These are phyloP conservation scores for Myotis davidii DNA, from an alignment of 2,113 vertebrate species.

Conservation along the genomic window DNA sequence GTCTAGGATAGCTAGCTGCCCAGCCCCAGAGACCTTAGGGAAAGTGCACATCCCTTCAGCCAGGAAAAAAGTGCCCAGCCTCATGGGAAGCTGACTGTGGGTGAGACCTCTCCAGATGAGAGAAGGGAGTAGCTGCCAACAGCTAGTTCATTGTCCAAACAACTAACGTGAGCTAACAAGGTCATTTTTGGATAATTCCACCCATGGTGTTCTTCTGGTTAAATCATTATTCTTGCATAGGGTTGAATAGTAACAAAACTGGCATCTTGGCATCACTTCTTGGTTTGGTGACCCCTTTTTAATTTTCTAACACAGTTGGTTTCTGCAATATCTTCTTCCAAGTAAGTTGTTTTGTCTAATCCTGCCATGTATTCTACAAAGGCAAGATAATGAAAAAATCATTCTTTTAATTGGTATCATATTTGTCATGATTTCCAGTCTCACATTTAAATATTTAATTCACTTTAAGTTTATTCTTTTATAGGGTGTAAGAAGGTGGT, in stretches of 20 bases:
- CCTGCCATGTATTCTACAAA: neutral
- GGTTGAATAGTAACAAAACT: slow-evolving; percentile 19
- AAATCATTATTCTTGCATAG: neutral
- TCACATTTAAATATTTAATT: neutral
- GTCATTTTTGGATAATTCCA: neutral
- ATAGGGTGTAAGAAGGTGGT: neutral
- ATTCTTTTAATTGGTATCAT: neutral
- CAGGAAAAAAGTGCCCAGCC: neutral
- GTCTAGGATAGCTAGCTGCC: neutral
- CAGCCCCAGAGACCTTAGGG: neutral
- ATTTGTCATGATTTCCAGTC: neutral
- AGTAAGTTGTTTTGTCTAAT: slow-evolving; percentile 6
- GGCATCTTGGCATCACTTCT: neutral
- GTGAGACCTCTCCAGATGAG: neutral
- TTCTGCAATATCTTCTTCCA: neutral
- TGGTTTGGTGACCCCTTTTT: slow-evolving; percentile 4
- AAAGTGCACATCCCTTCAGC: neutral
- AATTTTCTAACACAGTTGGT: slow-evolving; percentile 43
- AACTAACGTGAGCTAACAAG: neutral
- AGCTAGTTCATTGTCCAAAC: neutral
- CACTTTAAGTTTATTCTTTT: neutral
- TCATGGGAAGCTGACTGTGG: neutral
- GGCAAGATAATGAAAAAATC: neutral
- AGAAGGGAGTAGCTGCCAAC: neutral
- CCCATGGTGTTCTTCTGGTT: neutral